These are phyloP conservation scores for Oceanites oceanicus DNA, from an alignment of 2,113 vertebrate species.

Conservation along the genomic window DNA sequence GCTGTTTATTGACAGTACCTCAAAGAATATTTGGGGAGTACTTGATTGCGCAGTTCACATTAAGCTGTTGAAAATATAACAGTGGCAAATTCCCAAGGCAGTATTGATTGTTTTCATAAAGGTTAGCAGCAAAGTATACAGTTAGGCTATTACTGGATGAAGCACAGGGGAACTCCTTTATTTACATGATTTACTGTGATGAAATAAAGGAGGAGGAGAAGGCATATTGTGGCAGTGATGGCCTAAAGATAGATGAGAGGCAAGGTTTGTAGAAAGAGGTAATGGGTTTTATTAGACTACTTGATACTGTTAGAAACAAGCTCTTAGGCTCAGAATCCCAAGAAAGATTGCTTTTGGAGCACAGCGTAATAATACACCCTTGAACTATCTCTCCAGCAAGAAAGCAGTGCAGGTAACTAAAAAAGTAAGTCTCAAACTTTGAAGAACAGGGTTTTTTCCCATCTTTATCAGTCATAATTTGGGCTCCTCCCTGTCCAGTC, in stretches of 20 bases:
- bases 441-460: fast-evolving
- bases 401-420: background rate
- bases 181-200: background rate
- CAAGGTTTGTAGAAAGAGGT: background rate
- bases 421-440: background rate
- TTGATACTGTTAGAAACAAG: background rate
- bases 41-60: background rate
- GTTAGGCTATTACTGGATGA: background rate
- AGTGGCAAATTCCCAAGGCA: background rate
- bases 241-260: background rate
- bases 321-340: background rate
- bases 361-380: background rate
- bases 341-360: background rate
- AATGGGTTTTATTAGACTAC: background rate
- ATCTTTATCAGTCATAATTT: background rate
- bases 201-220: background rate
- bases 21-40: background rate
- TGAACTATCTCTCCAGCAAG: background rate
- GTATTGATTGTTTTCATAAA: background rate
- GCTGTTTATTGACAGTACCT: background rate
- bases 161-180: background rate
- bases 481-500: background rate
- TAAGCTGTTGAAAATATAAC: background rate
- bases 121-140: background rate
- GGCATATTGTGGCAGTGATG: background rate